Percentiles rank a stretch among this genome's conserved stretches.
Conservation (phyloP, 1,140 invertebrate genomes). For the Orussus abietinus region DNA sequence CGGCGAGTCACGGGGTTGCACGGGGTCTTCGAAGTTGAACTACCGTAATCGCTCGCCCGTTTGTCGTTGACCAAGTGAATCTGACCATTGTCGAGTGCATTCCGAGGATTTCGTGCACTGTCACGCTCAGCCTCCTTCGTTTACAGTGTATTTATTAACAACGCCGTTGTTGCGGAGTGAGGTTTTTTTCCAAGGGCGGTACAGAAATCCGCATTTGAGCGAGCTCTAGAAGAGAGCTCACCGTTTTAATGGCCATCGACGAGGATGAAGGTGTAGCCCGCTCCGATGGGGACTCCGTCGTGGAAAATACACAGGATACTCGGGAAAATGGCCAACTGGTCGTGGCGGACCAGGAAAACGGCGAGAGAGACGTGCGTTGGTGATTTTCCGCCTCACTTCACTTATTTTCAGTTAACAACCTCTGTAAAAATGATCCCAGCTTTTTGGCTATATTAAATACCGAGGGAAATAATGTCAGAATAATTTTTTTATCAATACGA, state of each 20-base stretch:
- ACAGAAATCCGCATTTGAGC: too few species aligned
- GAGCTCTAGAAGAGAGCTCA: too few species aligned
- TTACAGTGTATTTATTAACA: too few species aligned
- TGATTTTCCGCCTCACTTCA: slow-evolving; percentile 3
- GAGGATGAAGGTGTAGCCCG: slow-evolving; percentile 21
- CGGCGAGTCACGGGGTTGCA: too few species aligned
- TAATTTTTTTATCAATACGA: slow-evolving; percentile 2
- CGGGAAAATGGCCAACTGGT: slow-evolving; percentile 31
- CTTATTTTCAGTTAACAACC: background rate
- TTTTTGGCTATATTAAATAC: background rate
- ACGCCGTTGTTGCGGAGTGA: too few species aligned
- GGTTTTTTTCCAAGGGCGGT: too few species aligned
- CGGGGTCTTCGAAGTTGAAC: too few species aligned
- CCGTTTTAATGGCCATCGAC: slow-evolving; percentile 24
- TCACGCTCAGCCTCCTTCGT: too few species aligned
- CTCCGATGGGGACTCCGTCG: slow-evolving; percentile 17
- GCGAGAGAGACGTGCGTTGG: slow-evolving; percentile 29
- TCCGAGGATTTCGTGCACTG: too few species aligned
- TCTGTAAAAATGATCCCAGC: slow-evolving; percentile 1
- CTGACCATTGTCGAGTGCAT: too few species aligned
- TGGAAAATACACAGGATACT: slow-evolving; percentile 25
- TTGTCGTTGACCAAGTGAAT: too few species aligned
- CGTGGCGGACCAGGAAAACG: slow-evolving; percentile 22
- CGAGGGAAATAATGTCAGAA: background rate
- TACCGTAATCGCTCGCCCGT: too few species aligned